Percentiles rank a stretch among this genome's conserved stretches.
Conservation (phyloP, 1,140 invertebrate species). For the Drosophila yakuba region DNA sequence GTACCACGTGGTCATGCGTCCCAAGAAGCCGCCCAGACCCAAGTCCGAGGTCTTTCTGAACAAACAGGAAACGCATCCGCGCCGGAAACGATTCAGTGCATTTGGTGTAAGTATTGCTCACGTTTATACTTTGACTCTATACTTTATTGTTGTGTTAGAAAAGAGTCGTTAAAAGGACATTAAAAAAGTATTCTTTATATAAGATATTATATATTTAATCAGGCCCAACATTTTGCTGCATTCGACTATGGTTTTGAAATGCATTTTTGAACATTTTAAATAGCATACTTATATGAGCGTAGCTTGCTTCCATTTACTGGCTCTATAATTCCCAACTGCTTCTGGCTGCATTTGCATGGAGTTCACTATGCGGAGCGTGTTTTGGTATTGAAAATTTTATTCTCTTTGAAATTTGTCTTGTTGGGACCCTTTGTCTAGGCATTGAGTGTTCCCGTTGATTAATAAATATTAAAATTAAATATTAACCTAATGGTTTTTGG, state of each 20-base stretch:
- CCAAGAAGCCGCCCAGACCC: slow-evolving; percentile 93
- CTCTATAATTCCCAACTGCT: slow-evolving; percentile 61
- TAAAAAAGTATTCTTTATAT: background rate
- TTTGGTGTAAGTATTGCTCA: slow-evolving; percentile 91
- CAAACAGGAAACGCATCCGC: slow-evolving; percentile 86
- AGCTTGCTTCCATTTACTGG: slow-evolving; percentile 1
- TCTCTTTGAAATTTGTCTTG: slow-evolving; percentile 83
- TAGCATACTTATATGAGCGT: slow-evolving; percentile 44
- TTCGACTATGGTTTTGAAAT: background rate
- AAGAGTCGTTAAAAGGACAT: background rate
- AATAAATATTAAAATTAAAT: slow-evolving; percentile 43
- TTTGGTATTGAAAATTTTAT: slow-evolving; percentile 65
- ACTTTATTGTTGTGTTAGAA: background rate
- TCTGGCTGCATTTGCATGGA: background rate
- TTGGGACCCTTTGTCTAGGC: slow-evolving; percentile 78
- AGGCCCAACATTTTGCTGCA: no score
- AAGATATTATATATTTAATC: no score
- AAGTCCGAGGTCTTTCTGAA: slow-evolving; percentile 95
- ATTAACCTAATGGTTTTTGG: no score
- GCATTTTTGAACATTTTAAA: background rate
- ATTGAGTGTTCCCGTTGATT: slow-evolving; percentile 70
- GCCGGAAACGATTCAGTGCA: slow-evolving; percentile 94
- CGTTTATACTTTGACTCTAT: background rate
- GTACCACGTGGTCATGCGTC: slow-evolving; percentile 91
- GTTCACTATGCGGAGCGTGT: background rate